Conservation (phyloP, 53 echinoderm and acorn worm genomes). For the Arbacia lixula region DNA sequence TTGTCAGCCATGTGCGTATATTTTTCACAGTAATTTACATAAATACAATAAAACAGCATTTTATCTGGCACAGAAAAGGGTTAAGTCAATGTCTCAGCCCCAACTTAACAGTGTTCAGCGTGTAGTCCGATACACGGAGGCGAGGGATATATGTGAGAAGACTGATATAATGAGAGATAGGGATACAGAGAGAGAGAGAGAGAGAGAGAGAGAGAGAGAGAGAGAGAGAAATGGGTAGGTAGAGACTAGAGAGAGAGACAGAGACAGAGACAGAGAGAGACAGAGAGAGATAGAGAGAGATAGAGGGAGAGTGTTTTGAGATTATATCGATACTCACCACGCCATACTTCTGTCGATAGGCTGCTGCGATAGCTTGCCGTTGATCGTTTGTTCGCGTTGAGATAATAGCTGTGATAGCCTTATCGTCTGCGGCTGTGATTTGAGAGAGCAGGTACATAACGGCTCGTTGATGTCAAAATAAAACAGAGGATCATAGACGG, state of each 20-base stretch:
- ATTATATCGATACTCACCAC: background rate
- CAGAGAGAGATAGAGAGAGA: background rate
- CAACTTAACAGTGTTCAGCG: too few relatives aligned
- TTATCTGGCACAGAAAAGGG: too few relatives aligned
- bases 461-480: too few relatives aligned
- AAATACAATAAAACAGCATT: too few relatives aligned
- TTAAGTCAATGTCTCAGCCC: too few relatives aligned
- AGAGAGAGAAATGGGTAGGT: background rate
- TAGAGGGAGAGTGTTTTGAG: background rate
- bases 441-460: too few relatives aligned
- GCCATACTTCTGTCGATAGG: conserved; percentile 23
- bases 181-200: background rate
- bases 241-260: background rate
- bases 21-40: too few relatives aligned
- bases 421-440: conserved; percentile 15
- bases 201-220: background rate
- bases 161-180: background rate
- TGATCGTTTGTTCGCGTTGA: conserved; percentile 42
- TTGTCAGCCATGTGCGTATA: too few relatives aligned
- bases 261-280: background rate
- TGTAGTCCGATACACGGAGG: too few relatives aligned
- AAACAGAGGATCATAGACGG: too few relatives aligned
- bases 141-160: background rate
- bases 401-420: conserved; percentile 21
- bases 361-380: conserved; percentile 13